phyloP scores from a whole-genome alignment of 2,113 vertebrate species.

The Sceloporus tristichus region DNA sequence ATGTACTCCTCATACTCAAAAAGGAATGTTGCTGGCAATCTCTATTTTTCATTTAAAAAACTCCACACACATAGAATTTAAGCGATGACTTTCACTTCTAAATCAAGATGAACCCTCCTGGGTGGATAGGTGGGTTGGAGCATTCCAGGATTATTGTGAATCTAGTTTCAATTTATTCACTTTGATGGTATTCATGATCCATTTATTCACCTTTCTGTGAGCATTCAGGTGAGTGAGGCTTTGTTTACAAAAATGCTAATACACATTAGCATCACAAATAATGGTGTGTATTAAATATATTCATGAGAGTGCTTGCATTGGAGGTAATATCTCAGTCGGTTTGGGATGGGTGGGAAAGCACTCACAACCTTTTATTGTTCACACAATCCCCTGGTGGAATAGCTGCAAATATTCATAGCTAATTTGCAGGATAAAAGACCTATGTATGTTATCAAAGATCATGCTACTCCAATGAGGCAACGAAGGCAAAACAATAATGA shows the following conservation, averaged over 20 bases:
- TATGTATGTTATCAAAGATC: conserved; percentile 12
- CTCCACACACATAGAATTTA: background rate
- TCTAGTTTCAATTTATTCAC: conserved; percentile 25
- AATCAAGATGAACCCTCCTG: background rate
- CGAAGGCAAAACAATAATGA: conserved; percentile 13
- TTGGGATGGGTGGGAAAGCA: background rate
- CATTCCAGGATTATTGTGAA: conserved; percentile 3
- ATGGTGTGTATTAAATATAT: conserved; percentile 21
- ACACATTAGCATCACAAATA: conserved; percentile 6
- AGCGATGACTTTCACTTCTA: conserved; percentile 8
- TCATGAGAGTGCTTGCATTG: conserved; percentile 30
- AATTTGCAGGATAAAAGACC: conserved; percentile 36
- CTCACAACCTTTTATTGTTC: conserved; percentile 15
- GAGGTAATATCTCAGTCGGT: background rate
- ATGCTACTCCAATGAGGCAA: background rate
- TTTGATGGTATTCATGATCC: conserved; percentile 25
- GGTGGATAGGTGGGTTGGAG: background rate
- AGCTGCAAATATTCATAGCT: conserved; percentile 19
- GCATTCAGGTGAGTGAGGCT: background rate
- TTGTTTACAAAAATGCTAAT: conserved; percentile 36
- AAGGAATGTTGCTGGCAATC: conserved; percentile 1
- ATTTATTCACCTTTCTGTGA: conserved; percentile 34
- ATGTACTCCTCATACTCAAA: background rate
- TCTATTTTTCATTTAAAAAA: no score
- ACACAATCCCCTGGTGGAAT: background rate